Percentiles rank a stretch among this genome's conserved stretches.
phyloP scores from a whole-genome alignment of 2,888 invertebrate species.

The Synergus japonicus region DNA sequence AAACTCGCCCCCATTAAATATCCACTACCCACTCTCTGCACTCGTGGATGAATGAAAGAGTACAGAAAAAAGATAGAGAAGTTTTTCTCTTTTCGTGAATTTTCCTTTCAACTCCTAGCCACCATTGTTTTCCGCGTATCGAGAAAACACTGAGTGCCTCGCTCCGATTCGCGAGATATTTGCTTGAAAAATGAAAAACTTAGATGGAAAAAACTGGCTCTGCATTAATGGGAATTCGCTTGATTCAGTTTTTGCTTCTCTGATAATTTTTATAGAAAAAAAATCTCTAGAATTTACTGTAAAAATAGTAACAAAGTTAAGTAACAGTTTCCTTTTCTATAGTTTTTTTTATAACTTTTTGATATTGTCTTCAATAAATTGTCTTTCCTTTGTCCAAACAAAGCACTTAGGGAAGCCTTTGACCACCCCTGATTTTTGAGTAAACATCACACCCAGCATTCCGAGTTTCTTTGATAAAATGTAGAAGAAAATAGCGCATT shows the following conservation, averaged over 20 bases:
- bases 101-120: conserved; percentile 28
- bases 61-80: not conserved
- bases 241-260: not conserved
- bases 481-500: conserved; percentile 11
- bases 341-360: too few species aligned
- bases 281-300: not conserved
- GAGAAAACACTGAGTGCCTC: conserved; percentile 35
- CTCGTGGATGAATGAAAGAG: conserved; percentile 29
- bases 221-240: not conserved
- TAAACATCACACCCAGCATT: not conserved
- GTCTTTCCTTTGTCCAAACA: not conserved
- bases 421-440: not conserved
- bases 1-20: not conserved
- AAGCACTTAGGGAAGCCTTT: not conserved
- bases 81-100: not conserved
- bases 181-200: conserved; percentile 16
- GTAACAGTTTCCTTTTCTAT: too few species aligned
- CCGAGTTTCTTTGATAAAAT: not conserved
- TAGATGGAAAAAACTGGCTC: not conserved
- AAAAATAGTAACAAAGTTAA: too few species aligned
- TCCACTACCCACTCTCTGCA: not conserved
- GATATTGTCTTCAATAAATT: too few species aligned
- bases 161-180: conserved; percentile 18
- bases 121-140: conserved; percentile 32
- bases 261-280: not conserved